Evolutionary conservation across 2,797 vertebrate species (phyloP).

Genomic region (Schizothorax lantsangensis): DNA sequence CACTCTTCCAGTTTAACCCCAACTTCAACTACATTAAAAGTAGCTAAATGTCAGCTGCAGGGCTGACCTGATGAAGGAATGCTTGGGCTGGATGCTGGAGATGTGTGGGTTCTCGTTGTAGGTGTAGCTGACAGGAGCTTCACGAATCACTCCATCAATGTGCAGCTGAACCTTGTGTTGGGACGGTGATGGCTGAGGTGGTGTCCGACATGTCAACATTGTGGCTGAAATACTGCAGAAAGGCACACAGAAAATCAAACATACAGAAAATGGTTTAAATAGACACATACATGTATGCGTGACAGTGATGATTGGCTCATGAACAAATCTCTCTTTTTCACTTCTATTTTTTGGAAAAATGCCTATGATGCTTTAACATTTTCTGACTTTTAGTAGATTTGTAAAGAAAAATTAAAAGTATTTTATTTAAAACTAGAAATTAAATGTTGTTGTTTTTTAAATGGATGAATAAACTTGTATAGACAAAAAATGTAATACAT

Average conservation of each 20-base stretch:
- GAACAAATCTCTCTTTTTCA: not conserved
- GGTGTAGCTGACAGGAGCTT: slow-evolving; percentile 78
- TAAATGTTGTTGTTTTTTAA: not conserved
- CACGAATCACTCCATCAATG: slow-evolving; percentile 83
- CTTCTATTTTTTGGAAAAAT: not conserved
- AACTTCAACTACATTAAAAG: not conserved
- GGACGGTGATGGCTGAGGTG: slow-evolving; percentile 77
- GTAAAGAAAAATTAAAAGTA: not conserved
- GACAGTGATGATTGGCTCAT: not conserved
- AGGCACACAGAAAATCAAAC: slow-evolving; percentile 41
- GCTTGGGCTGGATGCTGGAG: slow-evolving; percentile 87
- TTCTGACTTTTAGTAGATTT: not conserved
- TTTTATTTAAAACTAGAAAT: slow-evolving; percentile 1
- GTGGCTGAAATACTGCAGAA: slow-evolving; percentile 74
- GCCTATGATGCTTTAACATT: not conserved
- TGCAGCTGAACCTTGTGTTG: slow-evolving; percentile 82
- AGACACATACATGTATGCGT: not conserved
- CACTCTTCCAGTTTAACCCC: slow-evolving; percentile 2
- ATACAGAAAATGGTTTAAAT: slow-evolving; percentile 23
- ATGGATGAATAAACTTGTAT: not conserved
- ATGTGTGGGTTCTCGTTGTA: slow-evolving; percentile 92
- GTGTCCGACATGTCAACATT: slow-evolving; percentile 88
- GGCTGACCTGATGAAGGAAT: slow-evolving; percentile 93
- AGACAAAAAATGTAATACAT: not conserved
- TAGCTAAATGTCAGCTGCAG: not conserved